Evolutionary conservation across 2,113 vertebrate genomes (phyloP).

Genomic region (Rhynchomys soricoides): DNA sequence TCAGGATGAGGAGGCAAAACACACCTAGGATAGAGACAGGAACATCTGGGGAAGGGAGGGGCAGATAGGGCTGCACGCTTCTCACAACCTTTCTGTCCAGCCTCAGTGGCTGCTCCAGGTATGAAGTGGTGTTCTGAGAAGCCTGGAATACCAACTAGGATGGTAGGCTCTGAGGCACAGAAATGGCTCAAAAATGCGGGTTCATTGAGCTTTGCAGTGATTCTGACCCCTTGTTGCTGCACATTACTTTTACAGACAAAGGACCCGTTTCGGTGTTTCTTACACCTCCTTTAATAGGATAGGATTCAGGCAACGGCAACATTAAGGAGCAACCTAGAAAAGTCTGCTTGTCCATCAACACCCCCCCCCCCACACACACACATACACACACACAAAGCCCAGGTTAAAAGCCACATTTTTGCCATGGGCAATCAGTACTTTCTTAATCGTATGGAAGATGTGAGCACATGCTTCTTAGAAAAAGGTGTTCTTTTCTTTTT

Average conservation of each 20-base stretch:
- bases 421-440: neutral
- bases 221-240: neutral
- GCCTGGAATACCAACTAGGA: neutral
- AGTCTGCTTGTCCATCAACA: neutral
- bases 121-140: neutral
- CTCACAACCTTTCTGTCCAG: neutral
- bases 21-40: neutral
- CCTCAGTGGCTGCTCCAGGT: neutral
- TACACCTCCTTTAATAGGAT: neutral
- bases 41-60: neutral
- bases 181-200: neutral
- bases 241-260: neutral
- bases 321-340: neutral
- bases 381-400: too few relatives aligned
- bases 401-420: neutral
- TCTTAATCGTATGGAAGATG: neutral
- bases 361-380: neutral
- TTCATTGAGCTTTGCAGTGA: neutral
- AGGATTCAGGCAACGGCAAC: neutral
- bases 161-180: neutral
- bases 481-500: neutral
- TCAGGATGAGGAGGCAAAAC: neutral
- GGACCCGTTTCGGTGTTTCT: neutral
- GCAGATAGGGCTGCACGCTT: too few relatives aligned
- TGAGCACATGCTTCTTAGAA: neutral